Conservation (phyloP, 2,888 invertebrate species). For the Philaethria dido region DNA sequence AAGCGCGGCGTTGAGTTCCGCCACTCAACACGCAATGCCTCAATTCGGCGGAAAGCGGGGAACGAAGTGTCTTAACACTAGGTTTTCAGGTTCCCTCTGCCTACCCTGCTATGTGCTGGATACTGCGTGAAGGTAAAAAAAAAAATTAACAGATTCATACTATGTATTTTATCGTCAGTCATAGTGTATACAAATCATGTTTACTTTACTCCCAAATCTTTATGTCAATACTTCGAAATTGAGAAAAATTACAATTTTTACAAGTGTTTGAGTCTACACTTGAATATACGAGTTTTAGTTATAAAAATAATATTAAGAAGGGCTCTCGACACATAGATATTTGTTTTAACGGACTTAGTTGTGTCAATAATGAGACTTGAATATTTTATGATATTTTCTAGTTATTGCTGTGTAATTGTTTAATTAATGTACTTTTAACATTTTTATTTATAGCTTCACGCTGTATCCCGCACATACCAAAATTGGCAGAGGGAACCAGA, state of each 20-base stretch:
- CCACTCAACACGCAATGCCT: too few relatives aligned
- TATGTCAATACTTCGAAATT: slow-evolving; percentile 62
- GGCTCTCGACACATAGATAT: slow-evolving; percentile 23
- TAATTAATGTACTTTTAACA: neutral
- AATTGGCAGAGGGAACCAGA: too few relatives aligned
- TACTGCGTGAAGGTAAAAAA: too few relatives aligned
- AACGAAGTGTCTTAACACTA: too few relatives aligned
- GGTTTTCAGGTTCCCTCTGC: too few relatives aligned
- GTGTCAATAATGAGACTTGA: slow-evolving; percentile 9
- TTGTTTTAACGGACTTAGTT: slow-evolving; percentile 23
- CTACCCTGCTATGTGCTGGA: too few relatives aligned
- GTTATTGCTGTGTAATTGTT: slow-evolving; percentile 13
- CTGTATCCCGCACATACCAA: too few relatives aligned
- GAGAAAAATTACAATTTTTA: slow-evolving; percentile 61
- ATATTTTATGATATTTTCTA: neutral
- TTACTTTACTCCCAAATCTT: slow-evolving; percentile 55
- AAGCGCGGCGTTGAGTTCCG: too few relatives aligned
- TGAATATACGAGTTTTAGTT: slow-evolving; percentile 44
- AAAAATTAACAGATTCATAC: too few relatives aligned
- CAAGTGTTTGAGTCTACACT: slow-evolving; percentile 63
- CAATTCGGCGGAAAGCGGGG: too few relatives aligned
- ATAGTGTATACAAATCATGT: slow-evolving; percentile 38
- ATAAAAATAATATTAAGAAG: slow-evolving; percentile 54
- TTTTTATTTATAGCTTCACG: too few relatives aligned
- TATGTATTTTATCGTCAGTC: neutral